These are phyloP conservation scores for Andrena haemorrhoa DNA, from an alignment of 2,888 invertebrate species.

Conservation along the genomic window DNA sequence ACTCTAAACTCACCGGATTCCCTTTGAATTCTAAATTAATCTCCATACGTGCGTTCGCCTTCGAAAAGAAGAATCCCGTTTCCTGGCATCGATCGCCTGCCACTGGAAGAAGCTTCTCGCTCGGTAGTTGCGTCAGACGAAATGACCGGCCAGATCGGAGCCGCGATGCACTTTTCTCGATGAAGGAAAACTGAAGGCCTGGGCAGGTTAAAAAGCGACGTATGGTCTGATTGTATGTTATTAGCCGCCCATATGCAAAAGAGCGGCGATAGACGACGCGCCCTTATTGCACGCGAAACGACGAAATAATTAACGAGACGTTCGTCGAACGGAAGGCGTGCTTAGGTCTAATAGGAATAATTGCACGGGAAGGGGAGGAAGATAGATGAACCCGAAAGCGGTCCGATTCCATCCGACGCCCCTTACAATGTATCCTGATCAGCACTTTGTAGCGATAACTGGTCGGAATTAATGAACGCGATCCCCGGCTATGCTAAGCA, in stretches of 20 bases:
- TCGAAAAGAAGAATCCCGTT: no score
- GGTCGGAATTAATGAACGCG: slow-evolving; percentile 23
- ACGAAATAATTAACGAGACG: slow-evolving; percentile 28
- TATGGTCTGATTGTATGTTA: slow-evolving; percentile 28
- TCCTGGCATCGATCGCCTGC: no score
- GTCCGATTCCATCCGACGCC: background rate
- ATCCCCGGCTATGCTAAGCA: background rate
- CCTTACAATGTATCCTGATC: slow-evolving; percentile 27
- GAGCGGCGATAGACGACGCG: background rate
- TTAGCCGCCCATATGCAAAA: slow-evolving; percentile 17
- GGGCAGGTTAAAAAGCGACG: background rate
- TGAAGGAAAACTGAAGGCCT: slow-evolving; percentile 9
- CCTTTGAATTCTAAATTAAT: no score
- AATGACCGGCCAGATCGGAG: background rate
- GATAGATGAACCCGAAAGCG: slow-evolving; percentile 11
- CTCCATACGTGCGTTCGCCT: no score
- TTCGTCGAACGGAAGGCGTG: slow-evolving; percentile 15
- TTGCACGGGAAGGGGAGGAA: slow-evolving; percentile 8
- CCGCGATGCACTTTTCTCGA: slow-evolving; percentile 7
- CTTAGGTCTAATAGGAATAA: slow-evolving; percentile 27
- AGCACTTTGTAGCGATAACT: slow-evolving; percentile 18
- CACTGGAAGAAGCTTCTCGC: background rate
- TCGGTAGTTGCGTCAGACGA: background rate
- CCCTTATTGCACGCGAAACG: slow-evolving; percentile 8
- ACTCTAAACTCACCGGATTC: no score